Evolutionary conservation across 92 coral and sea anemone species (phyloP).

Genomic region (Palythoa grandiflora): DNA sequence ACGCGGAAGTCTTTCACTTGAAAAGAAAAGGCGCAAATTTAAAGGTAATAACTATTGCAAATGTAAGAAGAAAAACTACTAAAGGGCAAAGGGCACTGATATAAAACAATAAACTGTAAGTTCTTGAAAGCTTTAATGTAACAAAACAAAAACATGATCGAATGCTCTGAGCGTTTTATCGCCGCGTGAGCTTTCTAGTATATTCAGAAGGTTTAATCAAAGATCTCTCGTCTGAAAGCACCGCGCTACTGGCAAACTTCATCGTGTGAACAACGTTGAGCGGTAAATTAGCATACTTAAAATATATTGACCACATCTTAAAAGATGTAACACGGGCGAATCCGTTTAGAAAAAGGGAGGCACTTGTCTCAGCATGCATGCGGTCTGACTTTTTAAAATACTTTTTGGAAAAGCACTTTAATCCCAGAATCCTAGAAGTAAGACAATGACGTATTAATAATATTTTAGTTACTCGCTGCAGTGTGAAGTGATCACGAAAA

Average conservation of each 20-base stretch:
- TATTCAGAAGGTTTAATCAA: not conserved
- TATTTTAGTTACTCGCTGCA: not conserved
- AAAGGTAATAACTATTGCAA: not conserved
- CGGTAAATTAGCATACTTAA: slow-evolving; percentile 43
- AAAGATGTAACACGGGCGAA: slow-evolving; percentile 37
- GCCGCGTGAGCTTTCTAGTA: not conserved
- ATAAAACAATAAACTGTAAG: slow-evolving; percentile 1
- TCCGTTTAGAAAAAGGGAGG: slow-evolving; percentile 20
- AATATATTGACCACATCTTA: slow-evolving; percentile 15
- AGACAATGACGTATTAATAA: too few relatives aligned
- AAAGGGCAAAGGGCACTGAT: slow-evolving; percentile 19
- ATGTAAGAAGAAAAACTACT: not conserved
- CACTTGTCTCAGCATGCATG: not conserved
- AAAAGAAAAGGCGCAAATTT: not conserved
- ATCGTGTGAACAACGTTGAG: not conserved
- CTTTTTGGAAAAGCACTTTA: not conserved
- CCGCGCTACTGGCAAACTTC: not conserved
- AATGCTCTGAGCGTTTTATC: not conserved
- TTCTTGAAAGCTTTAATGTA: slow-evolving; percentile 14
- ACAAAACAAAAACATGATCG: slow-evolving; percentile 18
- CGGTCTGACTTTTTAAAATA: not conserved
- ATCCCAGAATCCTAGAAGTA: not conserved
- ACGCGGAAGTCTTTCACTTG: not conserved
- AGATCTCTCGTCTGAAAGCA: not conserved
- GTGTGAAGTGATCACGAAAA: not conserved